Evolutionary conservation across 2,113 vertebrate genomes (phyloP).

Genomic region (Phyllostomus discolor): DNA sequence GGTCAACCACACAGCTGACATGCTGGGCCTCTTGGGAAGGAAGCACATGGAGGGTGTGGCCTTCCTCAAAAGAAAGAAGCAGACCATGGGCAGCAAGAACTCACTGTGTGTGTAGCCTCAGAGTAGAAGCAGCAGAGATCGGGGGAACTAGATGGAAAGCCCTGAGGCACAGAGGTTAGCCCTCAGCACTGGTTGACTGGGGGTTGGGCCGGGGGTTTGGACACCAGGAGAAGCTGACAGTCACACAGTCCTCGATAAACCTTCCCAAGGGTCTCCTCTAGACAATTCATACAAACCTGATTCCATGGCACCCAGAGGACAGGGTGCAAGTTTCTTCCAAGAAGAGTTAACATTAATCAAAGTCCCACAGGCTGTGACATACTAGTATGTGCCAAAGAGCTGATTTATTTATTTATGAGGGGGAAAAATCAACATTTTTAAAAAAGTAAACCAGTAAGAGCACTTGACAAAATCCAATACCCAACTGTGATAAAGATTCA

Average conservation of each 20-base stretch:
- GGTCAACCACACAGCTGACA: neutral
- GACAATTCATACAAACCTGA: neutral
- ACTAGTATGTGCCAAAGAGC: neutral
- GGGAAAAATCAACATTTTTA: neutral
- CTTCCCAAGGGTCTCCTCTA: neutral
- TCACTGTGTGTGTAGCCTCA: neutral
- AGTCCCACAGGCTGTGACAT: neutral
- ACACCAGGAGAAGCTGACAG: neutral
- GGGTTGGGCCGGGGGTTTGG: neutral
- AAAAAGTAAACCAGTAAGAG: neutral
- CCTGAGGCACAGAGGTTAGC: neutral
- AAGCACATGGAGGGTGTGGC: neutral
- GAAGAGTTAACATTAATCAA: neutral
- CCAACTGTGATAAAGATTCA: neutral
- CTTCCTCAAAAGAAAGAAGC: neutral
- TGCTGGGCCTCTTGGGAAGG: neutral
- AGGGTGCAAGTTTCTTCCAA: neutral
- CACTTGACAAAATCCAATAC: neutral
- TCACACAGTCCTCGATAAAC: too few species aligned
- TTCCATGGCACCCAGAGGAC: neutral
- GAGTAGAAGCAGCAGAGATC: neutral
- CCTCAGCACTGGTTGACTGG: neutral
- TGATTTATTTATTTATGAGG: neutral
- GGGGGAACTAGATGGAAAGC: neutral
- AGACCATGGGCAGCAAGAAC: neutral